Conservation (phyloP, 2,888 invertebrate genomes). For the Himalopsyche kuldschensis region DNA sequence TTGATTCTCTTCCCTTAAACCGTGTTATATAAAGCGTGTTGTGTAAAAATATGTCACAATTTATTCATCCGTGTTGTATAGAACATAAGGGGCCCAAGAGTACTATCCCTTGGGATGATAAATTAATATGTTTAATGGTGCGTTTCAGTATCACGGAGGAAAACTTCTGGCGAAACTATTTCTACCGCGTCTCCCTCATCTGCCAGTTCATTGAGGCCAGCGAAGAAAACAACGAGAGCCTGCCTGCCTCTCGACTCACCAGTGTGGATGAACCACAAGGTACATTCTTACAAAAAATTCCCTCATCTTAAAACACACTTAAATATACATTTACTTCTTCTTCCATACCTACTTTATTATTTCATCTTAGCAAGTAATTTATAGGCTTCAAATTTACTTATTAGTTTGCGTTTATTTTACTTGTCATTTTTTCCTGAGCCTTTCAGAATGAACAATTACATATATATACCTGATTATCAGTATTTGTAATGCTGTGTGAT, state of each 20-base stretch:
- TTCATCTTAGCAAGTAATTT: not conserved
- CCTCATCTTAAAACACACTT: too few species aligned
- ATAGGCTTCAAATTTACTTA: not conserved
- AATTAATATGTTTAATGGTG: not conserved
- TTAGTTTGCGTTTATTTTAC: not conserved
- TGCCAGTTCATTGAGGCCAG: constrained; percentile 93
- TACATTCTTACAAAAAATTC: constrained; percentile 42
- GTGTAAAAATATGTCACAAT: too few species aligned
- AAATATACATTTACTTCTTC: too few species aligned
- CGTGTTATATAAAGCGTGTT: too few species aligned
- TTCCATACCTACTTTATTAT: not conserved
- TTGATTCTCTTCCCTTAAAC: too few species aligned
- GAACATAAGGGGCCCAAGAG: too few species aligned
- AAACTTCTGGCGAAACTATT: constrained; percentile 99
- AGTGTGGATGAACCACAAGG: constrained; percentile 64
- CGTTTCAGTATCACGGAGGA: constrained; percentile 87
- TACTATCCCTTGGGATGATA: not conserved
- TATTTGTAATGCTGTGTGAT: too few species aligned
- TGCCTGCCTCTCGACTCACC: constrained; percentile 46
- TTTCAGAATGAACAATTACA: too few species aligned
- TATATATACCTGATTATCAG: too few species aligned
- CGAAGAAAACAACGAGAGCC: constrained; percentile 53
- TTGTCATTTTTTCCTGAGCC: not conserved
- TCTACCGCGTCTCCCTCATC: constrained; percentile 97
- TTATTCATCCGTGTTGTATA: too few species aligned